These are phyloP conservation scores for Lithophane socia DNA, from an alignment of 2,888 invertebrate genomes.

Conservation along the genomic window DNA sequence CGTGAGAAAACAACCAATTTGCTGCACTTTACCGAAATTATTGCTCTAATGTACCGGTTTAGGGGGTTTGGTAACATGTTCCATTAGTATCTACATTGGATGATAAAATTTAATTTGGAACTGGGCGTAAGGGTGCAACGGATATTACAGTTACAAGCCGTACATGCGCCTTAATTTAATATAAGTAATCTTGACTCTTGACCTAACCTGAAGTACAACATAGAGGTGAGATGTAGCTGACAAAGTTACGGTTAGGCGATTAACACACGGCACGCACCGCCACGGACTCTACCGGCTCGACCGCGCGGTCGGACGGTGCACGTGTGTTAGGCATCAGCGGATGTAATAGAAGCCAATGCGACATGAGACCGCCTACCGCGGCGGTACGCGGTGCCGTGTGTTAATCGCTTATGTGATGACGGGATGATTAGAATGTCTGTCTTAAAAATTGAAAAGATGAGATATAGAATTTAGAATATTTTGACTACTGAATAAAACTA, in stretches of 20 bases:
- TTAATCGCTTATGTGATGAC: neutral
- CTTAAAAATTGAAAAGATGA: neutral
- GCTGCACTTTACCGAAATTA: slow-evolving; percentile 65
- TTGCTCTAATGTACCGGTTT: slow-evolving; percentile 37
- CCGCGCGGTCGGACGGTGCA: no score
- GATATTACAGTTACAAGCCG: neutral
- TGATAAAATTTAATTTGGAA: slow-evolving; percentile 17
- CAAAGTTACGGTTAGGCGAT: neutral
- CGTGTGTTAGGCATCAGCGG: no score
- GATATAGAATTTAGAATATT: neutral
- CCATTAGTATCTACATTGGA: slow-evolving; percentile 10
- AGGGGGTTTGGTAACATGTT: slow-evolving; percentile 29
- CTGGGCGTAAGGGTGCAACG: neutral
- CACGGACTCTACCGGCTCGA: no score
- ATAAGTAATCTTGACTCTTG: neutral
- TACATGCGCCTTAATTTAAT: neutral
- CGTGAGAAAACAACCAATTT: slow-evolving; percentile 79
- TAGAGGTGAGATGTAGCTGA: neutral
- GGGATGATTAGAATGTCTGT: neutral
- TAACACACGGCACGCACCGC: no score
- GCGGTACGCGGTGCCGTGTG: no score
- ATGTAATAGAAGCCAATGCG: no score
- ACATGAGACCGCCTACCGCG: no score
- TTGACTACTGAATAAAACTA: neutral
- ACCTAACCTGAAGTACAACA: neutral